Evolutionary conservation across 2,797 vertebrate genomes (phyloP), one percentile per base, ranked within the genome.

Genomic region (Phrynocephalus forsythii): DNA sequence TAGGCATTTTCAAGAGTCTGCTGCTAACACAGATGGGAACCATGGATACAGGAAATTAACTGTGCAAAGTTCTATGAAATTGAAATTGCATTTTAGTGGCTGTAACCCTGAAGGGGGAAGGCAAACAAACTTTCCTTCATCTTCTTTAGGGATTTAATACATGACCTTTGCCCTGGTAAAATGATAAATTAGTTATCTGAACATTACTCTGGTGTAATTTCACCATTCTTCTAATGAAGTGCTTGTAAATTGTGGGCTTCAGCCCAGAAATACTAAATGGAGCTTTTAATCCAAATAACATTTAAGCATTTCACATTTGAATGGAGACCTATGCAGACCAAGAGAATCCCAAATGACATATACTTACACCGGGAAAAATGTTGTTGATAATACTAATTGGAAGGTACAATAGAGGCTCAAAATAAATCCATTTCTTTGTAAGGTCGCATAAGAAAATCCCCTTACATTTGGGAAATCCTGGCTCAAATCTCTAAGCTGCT

Each of bases 21-120:
- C 50, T 83, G 66, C 85, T 75, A 67, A 56, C 28, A 86, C 13
- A 16, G 63, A 8, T n/a, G 66, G 66, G 89, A 86, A 18, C 86
- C 9, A 67, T 28, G 85, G 86, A 3, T 82, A 79, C 89, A 63
- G 81, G 85, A 92, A 92, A 92, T 87, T 86, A 90, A 82, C 88
- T 91, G 87, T 79, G 92, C 67, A 15, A 9, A 72, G 83, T 44
- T 85, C 87, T 85, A 81, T 67, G 50, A 87, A 82, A 84, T 90
- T 28, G 26, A 86, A 93, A 86, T 26, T 33, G 16, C 76, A 1
- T 85, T 86, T 44, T 72, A 83, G 73, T 52, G 1, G 44, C 80
- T 44, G 56, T 72, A 85, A 76, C 87, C 68, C 3, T 0, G 50
- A 5, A 87, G 77, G 56, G 85, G 77, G 44, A 13, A 77, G 30